Base-by-base conservation (phyloP, 2,888 invertebrate genomes). In the Thymelicus acteon region DNA sequence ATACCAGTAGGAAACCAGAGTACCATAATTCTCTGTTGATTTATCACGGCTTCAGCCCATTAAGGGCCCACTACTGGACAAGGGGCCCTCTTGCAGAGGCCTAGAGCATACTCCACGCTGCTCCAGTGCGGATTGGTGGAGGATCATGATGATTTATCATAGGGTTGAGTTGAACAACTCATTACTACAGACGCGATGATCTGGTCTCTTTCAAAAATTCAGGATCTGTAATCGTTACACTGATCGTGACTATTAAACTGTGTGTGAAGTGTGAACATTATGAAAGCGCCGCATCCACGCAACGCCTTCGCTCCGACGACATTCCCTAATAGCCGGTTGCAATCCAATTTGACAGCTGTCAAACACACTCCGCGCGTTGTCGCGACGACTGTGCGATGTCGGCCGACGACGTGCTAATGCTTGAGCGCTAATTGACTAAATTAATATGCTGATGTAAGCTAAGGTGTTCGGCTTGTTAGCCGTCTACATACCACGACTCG, bases 261-360 rank as follows among this genome's bases (percentile, higher is more conserved):
- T 31, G 31, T 5, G 31, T 31, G 31, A 31, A 31, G 31, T 5
- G 31, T 31, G 31, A 52, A 54, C 24, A 10, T 10, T 12, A 12
- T 12, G 10, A 24, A 3, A 24, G 54, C 24, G 54, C 8, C 81
- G 49, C 69, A 81, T 89, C 90, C 85, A 82, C 73, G 67, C 75
- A 79, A 83, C 72, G 71, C 80, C 73, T 65, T 73, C 80, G 75
- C 65, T 57, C 60, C 48, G 78, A 80, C 87, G 86, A 88, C 87
- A 87, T 88, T 87, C 85, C 90, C 88, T 91, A 91, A 92, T 92
- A 91, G 91, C 89, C 86, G 79, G 86, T 88, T 90, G 89, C 90
- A 88, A 92, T 92, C 89, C 91, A 91, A 88, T 91, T 90, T 92
- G 92, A 91, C 92, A 91, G 90, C 89, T 92, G 93, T 92, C 92